Conservation (phyloP, 1,140 invertebrate genomes). For the Proctacanthus coquilletti region DNA sequence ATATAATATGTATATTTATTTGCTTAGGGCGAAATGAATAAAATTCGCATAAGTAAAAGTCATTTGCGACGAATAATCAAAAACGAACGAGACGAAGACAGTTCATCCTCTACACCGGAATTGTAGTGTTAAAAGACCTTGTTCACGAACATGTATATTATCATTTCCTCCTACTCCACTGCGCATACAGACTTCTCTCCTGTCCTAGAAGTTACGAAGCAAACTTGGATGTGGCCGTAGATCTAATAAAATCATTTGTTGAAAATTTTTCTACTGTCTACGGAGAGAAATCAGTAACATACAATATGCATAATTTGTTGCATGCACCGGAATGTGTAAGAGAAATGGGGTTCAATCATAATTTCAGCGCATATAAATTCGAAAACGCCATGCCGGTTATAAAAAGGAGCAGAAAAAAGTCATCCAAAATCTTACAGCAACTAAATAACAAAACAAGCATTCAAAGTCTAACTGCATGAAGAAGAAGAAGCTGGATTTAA, state of each 20-base stretch:
- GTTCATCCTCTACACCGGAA: no score
- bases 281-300: not conserved
- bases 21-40: no score
- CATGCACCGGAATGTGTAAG: not conserved
- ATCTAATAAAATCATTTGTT: not conserved
- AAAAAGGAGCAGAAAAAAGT: not conserved
- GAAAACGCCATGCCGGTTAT: no score
- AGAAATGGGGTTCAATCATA: not conserved
- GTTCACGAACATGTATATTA: not conserved
- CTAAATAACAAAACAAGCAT: not conserved
- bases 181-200: not conserved
- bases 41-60: no score
- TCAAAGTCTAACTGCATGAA: not conserved
- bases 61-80: no score
- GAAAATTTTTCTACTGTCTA: not conserved
- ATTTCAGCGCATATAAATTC: not conserved
- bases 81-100: no score
- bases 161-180: constrained; percentile 1
- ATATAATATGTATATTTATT: no score
- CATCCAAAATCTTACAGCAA: constrained; percentile 1
- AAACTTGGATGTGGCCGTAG: not conserved
- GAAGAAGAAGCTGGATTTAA: not conserved
- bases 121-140: not conserved
- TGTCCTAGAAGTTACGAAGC: not conserved
- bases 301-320: constrained; percentile 1